phyloP scores from a whole-genome alignment of 2,113 vertebrate genomes.

The Dipodomys merriami region DNA sequence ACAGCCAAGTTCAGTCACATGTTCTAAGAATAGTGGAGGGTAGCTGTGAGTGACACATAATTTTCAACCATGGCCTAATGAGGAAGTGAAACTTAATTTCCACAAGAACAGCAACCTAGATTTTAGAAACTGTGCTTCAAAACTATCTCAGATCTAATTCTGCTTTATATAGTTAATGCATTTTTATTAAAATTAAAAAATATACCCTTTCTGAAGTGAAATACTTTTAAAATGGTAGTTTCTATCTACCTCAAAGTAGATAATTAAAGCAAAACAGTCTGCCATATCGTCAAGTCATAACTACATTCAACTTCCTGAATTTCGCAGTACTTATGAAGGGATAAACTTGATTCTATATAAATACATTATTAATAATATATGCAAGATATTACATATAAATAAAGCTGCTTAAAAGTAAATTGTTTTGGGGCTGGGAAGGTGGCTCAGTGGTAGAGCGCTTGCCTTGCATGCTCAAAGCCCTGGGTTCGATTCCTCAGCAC shows the following conservation, averaged over 20 bases:
- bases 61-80: conserved; percentile 23
- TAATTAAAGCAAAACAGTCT: conserved; percentile 49
- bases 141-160: background rate
- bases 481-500: too few relatives aligned
- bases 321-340: conserved; percentile 21
- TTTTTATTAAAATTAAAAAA: background rate
- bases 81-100: conserved; percentile 67
- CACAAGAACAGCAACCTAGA: conserved; percentile 41
- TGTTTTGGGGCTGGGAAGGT: too few relatives aligned
- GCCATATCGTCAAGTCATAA: conserved; percentile 16
- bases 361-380: conserved; percentile 9
- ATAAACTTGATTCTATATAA: conserved; percentile 37
- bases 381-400: conserved; percentile 5
- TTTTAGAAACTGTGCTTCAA: background rate
- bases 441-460: too few relatives aligned
- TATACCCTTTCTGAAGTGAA: conserved; percentile 23
- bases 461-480: too few relatives aligned
- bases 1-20: conserved; percentile 47
- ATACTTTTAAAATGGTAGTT: background rate
- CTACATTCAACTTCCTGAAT: conserved; percentile 43
- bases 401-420: conserved; percentile 50
- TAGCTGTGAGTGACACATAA: conserved; percentile 36
- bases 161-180: conserved; percentile 18
- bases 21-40: conserved; percentile 39
- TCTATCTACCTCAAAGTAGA: background rate